Evolutionary conservation across 1,140 invertebrate species (phyloP), one percentile per base, ranked within the genome.

Genomic region (Adelges cooleyi): DNA sequence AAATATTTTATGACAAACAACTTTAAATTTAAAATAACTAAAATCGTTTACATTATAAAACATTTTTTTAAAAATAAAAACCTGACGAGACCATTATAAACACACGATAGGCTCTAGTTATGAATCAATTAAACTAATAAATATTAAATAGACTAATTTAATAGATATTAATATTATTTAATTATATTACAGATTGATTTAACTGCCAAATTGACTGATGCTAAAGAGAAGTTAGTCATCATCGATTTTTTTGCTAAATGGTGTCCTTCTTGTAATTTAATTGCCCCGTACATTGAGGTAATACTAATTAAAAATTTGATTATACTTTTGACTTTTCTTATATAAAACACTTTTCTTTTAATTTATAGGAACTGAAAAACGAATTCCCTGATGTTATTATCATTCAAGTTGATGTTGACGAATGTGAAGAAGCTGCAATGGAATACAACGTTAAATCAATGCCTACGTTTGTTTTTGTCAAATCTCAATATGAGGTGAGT

Each of bases 181-280:
- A n/a, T n/a, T n/a, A n/a, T n/a, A n/a, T 79, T 78, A 8, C 70
- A 88, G 86, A 76, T 70, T 51, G 89, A 94, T 72, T 82, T 94
- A 70, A 76, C 86, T 66, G 73, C 71, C 23, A 83, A 87, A 75
- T 76, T 95, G 51, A 74, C 76, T 1, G 84, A 84, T 68, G 89
- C 91, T 38, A 90, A 88, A 15, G 77, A 81, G n/a, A 89, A 87
- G 71, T 77, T 98, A 70, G 86, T 97, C 23, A 84, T 97, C 22
- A 84, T 98, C 65, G 92, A 96, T 73, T 91, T 93, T 75, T 86
- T 82, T 75, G 86, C 86, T 2, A 82, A 82, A 54, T 92, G 89
- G 89, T 91, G 89, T 77, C 93, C 92, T 1, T 95, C 95, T 11
- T 98, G 95, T 80, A 92, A 90, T 75, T 81, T 86, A 76, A 96